Evolutionary conservation across 2,113 vertebrate genomes (phyloP).

Genomic region (Paraplagusia blochii): DNA sequence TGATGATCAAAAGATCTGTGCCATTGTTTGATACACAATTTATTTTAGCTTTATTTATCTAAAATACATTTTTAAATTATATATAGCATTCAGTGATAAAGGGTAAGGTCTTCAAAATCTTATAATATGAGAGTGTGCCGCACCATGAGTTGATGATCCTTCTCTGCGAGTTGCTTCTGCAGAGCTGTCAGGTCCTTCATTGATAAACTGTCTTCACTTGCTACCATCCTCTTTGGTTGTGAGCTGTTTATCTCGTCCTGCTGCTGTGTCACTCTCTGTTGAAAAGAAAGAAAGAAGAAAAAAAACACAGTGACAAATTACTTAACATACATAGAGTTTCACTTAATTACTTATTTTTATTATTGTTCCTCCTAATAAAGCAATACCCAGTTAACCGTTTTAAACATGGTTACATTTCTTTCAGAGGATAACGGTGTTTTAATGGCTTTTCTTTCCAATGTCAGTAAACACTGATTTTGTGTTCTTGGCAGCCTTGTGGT

Average conservation of each 20-base stretch:
- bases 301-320: conserved; percentile 7
- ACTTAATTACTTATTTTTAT: too few relatives aligned
- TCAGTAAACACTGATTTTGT: conserved; percentile 25
- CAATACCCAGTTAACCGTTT: too few relatives aligned
- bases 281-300: conserved; percentile 8
- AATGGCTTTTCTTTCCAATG: conserved; percentile 36
- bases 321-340: too few relatives aligned
- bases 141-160: conserved; percentile 86
- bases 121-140: conserved; percentile 72
- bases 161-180: conserved; percentile 82
- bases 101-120: conserved; percentile 67
- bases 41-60: too few relatives aligned
- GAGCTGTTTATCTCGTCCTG: conserved; percentile 83
- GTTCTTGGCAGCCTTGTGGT: conserved; percentile 44
- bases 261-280: conserved; percentile 77
- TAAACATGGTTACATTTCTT: too few relatives aligned
- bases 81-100: conserved; percentile 79
- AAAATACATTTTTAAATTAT: too few relatives aligned
- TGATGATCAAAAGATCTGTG: conserved; percentile 27
- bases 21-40: conserved; percentile 63
- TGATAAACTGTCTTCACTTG: conserved; percentile 77
- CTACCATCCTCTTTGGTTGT: conserved; percentile 70
- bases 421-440: conserved; percentile 5
- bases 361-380: too few relatives aligned
- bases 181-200: conserved; percentile 84